Evolutionary conservation across 2,797 vertebrate species (phyloP).

Genomic region (Gymnodraco acuticeps): DNA sequence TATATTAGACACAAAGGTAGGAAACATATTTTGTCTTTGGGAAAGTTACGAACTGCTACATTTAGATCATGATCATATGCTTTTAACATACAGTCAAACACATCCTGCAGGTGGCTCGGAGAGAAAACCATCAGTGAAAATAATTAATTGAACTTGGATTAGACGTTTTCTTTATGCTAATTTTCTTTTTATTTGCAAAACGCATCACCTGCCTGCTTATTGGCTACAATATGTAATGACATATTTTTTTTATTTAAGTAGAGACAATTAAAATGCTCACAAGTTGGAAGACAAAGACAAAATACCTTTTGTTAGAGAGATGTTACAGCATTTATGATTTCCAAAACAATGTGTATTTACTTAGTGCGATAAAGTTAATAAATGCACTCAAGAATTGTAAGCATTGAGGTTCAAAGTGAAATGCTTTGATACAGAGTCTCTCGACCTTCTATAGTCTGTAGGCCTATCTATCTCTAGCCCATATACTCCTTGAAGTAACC

Average conservation of each 20-base stretch:
- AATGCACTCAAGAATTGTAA: neutral
- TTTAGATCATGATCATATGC: neutral
- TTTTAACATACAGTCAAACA: neutral
- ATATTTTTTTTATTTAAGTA: neutral
- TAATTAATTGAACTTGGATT: neutral
- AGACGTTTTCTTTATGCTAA: too few species aligned
- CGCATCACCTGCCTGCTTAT: neutral
- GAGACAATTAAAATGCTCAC: neutral
- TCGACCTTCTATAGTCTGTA: neutral
- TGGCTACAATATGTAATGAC: neutral
- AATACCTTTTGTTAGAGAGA: neutral
- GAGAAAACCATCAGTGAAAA: neutral
- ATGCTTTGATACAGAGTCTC: neutral
- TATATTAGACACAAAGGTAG: too few species aligned
- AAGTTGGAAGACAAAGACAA: constrained; percentile 4
- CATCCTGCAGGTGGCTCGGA: neutral
- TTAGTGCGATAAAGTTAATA: neutral
- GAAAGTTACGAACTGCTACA: neutral
- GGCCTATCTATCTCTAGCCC: constrained; percentile 4
- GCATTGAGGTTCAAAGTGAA: neutral
- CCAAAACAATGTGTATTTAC: neutral
- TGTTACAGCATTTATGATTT: neutral
- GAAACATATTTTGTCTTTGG: too few species aligned
- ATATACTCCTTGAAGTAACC: constrained; percentile 51
- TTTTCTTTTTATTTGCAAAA: too few species aligned